phyloP scores from a whole-genome alignment of 2,888 invertebrate genomes.

The Drepana falcataria region DNA sequence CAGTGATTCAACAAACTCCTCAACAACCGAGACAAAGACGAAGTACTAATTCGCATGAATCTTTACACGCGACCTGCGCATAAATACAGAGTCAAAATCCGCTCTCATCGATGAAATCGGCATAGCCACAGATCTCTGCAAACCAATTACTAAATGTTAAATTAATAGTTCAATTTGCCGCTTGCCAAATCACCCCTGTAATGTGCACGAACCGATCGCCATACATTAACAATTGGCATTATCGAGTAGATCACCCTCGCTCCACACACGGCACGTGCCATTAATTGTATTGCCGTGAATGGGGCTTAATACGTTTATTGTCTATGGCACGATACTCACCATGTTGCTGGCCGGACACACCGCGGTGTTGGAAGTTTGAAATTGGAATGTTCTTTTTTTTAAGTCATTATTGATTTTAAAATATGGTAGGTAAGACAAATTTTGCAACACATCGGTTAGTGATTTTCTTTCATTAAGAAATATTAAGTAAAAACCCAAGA shows the following conservation, averaged over 20 bases:
- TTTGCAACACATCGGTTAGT: no score
- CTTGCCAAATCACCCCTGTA: conserved; percentile 54
- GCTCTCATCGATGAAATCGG: no score
- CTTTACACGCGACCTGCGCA: no score
- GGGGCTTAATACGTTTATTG: conserved; percentile 58
- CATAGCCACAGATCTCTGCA: no score
- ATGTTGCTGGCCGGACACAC: conserved; percentile 20
- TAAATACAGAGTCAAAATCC: no score
- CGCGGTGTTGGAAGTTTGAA: conserved; percentile 37
- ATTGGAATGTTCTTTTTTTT: conserved; percentile 26
- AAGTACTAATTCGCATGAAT: no score
- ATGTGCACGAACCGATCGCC: conserved; percentile 44
- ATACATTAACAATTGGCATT: conserved; percentile 66
- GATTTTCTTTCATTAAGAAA: no score
- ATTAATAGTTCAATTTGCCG: conserved; percentile 66
- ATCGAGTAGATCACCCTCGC: conserved; percentile 51
- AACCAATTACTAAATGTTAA: conserved; percentile 52
- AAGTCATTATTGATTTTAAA: no score
- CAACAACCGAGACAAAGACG: no score
- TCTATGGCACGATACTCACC: conserved; percentile 52
- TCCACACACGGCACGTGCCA: conserved; percentile 51
- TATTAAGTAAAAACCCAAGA: no score
- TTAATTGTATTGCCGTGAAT: conserved; percentile 58
- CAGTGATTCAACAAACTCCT: no score
- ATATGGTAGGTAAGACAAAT: no score